phyloP scores from a whole-genome alignment of 2,888 invertebrate species.

The Limnephilus auricula region DNA sequence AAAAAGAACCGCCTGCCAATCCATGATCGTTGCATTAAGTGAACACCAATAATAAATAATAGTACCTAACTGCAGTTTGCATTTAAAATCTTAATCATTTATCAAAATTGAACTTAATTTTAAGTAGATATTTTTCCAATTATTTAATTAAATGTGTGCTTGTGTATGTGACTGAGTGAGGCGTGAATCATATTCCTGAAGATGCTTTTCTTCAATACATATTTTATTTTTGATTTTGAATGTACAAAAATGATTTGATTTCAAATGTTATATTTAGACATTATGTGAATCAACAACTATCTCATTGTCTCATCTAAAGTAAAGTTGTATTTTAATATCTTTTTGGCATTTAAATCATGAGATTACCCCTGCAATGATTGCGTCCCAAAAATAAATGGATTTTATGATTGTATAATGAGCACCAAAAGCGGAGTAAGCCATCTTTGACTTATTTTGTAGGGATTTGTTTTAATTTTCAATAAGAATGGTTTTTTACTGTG shows the following conservation, averaged over 20 bases:
- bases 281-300: conserved; percentile 6
- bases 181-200: conserved; percentile 16
- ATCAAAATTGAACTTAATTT: conserved; percentile 51
- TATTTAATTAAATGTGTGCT: conserved; percentile 59
- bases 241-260: conserved; percentile 38
- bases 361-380: background rate
- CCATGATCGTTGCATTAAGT: conserved; percentile 76
- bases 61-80: conserved; percentile 33
- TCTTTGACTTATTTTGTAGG: background rate
- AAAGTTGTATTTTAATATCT: background rate
- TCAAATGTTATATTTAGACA: background rate
- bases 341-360: background rate
- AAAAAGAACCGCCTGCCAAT: conserved; percentile 82
- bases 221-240: conserved; percentile 28
- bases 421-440: background rate
- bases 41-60: conserved; percentile 4
- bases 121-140: conserved; percentile 62
- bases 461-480: background rate
- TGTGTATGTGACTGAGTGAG: conserved; percentile 48
- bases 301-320: background rate
- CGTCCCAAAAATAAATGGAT: background rate
- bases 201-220: background rate
- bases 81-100: conserved; percentile 38
- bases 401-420: background rate
- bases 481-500: background rate